Base-by-base conservation (phyloP, 2,888 invertebrate species). In the Thera britannica region DNA sequence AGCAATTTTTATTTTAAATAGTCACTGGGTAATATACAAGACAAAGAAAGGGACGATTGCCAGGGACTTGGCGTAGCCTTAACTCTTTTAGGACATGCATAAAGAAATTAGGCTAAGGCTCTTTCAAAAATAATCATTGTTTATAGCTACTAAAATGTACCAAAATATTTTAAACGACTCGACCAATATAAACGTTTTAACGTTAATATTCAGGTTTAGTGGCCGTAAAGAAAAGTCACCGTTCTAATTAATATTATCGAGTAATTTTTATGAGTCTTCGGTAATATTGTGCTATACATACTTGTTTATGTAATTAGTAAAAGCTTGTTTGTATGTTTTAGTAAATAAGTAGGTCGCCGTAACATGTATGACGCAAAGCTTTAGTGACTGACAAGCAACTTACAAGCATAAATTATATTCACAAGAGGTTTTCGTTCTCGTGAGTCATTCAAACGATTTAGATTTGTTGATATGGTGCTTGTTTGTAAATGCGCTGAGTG, bases 131-230 rank as follows among this genome's bases (percentile, higher is more conserved):
- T 80, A 82, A 77, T 80, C 79, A 84, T 85, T 79, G 84, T 83
- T 79, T 80, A 79, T 78, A 79, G 81, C 76, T 76, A 81, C 77
- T 87, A 84, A 87, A 85, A 81, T 78, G 74, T 78, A 79, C 79
- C 78, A 79, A 83, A 85, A 85, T 84, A 84, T 82, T 80, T 78
- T 72, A 76, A 75, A 75, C 79, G 78, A 77, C 77, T 75, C 75
- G 75, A 76, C 74, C 76, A 76, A 77, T 81, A 79, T 80, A 80
- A 77, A 72, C 77, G 70, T 83, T 79, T 81, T 77, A 82, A 78
- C 80, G 82, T 83, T 79, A 78, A 81, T 82, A 85, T 82, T 79
- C 79, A 78, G 83, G 85, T 88, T 88, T 86, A 88, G 72, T 76
- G 62, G 71, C 68, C 66, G 68, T 75, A 69, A 73, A 57, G 41